A percentile compares a stretch with the other conserved stretches of the same genome.
Evolutionary conservation across 35 echinoderm and acorn worm genomes (phyloP).

Genomic region (Chiridota heheva): DNA sequence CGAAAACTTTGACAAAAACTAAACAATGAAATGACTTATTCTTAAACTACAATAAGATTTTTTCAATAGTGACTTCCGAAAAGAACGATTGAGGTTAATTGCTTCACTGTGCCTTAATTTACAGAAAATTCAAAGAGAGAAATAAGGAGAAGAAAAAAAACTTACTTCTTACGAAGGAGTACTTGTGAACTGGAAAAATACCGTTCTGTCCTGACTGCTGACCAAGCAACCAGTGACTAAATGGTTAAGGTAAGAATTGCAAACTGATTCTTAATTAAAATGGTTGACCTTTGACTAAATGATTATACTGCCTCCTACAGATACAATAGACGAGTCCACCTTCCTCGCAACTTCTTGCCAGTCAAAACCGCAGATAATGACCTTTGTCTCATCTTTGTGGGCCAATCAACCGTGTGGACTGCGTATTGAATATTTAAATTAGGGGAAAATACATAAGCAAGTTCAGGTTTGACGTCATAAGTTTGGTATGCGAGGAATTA

Average conservation of each 20-base stretch:
- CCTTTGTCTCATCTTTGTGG: too few species aligned
- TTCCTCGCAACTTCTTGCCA: conserved; percentile 37
- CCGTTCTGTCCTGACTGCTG: conserved; percentile 42
- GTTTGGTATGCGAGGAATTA: too few species aligned
- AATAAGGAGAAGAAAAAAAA: conserved; percentile 3
- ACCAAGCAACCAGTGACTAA: conserved; percentile 44
- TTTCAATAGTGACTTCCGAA: not conserved
- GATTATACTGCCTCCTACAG: not conserved
- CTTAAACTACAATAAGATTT: not conserved
- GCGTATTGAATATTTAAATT: too few species aligned
- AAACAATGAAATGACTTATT: not conserved
- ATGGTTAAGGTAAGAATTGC: too few species aligned
- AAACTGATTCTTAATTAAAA: conserved; percentile 20
- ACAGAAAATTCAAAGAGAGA: not conserved
- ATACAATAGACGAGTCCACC: not conserved
- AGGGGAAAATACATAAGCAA: too few species aligned
- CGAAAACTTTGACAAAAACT: not conserved
- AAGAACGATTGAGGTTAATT: too few species aligned
- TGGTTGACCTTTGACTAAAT: conserved; percentile 39
- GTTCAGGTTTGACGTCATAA: too few species aligned
- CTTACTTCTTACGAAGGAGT: conserved; percentile 31
- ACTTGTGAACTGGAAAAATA: conserved; percentile 44
- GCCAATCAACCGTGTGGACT: too few species aligned
- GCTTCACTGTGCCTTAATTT: not conserved
- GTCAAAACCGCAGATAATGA: too few species aligned